A percentile compares a stretch with the other conserved stretches of the same genome.
Evolutionary conservation across 2,113 vertebrate genomes (phyloP).

Genomic region (Emydocephalus ijimae): DNA sequence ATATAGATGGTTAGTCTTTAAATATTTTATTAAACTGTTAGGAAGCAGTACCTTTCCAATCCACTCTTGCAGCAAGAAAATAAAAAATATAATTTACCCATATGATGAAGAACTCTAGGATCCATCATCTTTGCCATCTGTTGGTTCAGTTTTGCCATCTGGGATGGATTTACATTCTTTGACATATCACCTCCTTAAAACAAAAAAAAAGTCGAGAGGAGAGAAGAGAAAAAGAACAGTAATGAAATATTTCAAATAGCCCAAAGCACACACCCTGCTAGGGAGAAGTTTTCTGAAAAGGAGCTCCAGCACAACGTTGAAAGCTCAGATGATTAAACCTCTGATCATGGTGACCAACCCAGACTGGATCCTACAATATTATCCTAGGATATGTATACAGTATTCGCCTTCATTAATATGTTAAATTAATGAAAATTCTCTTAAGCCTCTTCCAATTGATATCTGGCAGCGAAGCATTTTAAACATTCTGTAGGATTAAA

Average conservation of each 20-base stretch:
- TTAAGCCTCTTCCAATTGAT: not conserved
- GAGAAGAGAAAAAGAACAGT: not conserved
- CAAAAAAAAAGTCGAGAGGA: not conserved
- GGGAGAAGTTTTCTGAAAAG: not conserved
- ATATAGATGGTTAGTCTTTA: not conserved
- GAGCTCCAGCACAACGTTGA: not conserved
- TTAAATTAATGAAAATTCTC: not conserved
- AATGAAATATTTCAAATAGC: not conserved
- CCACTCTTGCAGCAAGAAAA: not conserved
- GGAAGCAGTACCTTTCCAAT: not conserved
- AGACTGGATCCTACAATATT: not conserved
- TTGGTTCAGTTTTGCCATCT: constrained; percentile 97
- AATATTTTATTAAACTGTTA: not conserved
- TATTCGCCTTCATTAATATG: not conserved
- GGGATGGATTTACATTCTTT: constrained; percentile 98
- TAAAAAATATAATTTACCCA: constrained; percentile 77
- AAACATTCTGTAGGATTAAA: not conserved
- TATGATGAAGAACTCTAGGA: constrained; percentile 96
- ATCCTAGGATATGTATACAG: not conserved
- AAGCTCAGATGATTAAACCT: not conserved
- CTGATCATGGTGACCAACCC: not conserved
- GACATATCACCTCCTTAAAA: constrained; percentile 95
- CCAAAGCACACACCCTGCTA: not conserved
- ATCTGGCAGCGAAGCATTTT: not conserved
- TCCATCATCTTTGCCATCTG: constrained; percentile 99